phyloP scores from a whole-genome alignment of 1,140 invertebrate genomes.

The Galleria mellonella region DNA sequence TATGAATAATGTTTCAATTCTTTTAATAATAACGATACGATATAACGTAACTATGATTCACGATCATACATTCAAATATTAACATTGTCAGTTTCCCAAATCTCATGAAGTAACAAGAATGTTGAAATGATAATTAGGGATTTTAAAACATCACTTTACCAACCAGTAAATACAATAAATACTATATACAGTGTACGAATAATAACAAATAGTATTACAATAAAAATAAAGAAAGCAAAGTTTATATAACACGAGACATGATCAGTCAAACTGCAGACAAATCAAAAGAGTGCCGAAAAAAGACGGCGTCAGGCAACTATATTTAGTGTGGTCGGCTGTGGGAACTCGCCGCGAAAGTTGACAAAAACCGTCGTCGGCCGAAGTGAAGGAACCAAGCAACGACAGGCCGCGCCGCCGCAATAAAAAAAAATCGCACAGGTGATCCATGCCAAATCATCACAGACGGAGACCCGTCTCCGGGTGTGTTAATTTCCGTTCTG shows the following conservation, averaged over 20 bases:
- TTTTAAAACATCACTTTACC: too few species aligned
- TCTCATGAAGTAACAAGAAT: too few species aligned
- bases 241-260: not conserved
- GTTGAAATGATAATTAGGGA: too few species aligned
- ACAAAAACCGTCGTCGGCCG: conserved; percentile 38
- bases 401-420: conserved; percentile 15
- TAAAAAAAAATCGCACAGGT: conserved; percentile 55
- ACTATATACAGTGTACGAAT: too few species aligned
- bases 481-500: conserved; percentile 7
- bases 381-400: conserved; percentile 20
- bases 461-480: conserved; percentile 18
- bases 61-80: too few species aligned
- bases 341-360: conserved; percentile 46
- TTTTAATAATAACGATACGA: conserved; percentile 13
- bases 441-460: conserved; percentile 4
- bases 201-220: too few species aligned
- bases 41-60: too few species aligned
- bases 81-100: too few species aligned
- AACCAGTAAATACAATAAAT: too few species aligned
- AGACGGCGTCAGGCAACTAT: conserved; percentile 8
- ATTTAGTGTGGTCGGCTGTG: conserved; percentile 20
- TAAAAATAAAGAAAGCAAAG: not conserved
- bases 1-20: conserved; percentile 14
- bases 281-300: conserved; percentile 22
- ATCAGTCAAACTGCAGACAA: conserved; percentile 19